A percentile compares a stretch with the other conserved stretches of the same genome.
phyloP scores from a whole-genome alignment of 2,113 vertebrate species.

The Sardina pilchardus region DNA sequence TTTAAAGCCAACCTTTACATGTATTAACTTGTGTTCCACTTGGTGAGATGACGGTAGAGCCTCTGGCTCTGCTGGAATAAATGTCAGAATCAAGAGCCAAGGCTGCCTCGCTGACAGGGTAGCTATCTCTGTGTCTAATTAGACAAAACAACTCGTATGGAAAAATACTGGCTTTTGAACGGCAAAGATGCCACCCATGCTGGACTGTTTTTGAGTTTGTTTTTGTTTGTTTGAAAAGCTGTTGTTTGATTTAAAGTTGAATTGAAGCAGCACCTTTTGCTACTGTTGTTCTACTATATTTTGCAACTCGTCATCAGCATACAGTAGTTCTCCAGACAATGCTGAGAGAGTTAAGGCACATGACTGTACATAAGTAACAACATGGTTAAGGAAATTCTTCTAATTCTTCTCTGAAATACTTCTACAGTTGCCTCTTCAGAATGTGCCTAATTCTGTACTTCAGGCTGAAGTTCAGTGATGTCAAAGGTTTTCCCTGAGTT shows the following conservation, averaged over 20 bases:
- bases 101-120: not conserved
- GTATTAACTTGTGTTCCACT: not conserved
- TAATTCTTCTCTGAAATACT: too few species aligned
- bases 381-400: too few species aligned
- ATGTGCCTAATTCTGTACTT: too few species aligned
- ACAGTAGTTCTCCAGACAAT: not conserved
- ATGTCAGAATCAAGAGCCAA: not conserved
- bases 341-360: too few species aligned
- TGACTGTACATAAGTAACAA: too few species aligned
- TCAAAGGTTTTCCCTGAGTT: too few species aligned
- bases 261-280: not conserved
- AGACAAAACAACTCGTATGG: not conserved
- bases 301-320: not conserved
- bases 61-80: not conserved
- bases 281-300: too few species aligned
- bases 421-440: not conserved
- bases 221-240: not conserved
- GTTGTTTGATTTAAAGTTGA: not conserved
- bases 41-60: not conserved
- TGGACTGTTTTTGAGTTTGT: not conserved
- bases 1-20: not conserved
- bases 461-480: too few species aligned
- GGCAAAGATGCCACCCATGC: too few species aligned
- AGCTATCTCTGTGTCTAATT: not conserved
- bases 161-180: too few species aligned